A percentile compares a stretch with the other conserved stretches of the same genome.
Evolutionary conservation across 2,888 invertebrate species (phyloP).

Genomic region (Mesorhabditis sp.): DNA sequence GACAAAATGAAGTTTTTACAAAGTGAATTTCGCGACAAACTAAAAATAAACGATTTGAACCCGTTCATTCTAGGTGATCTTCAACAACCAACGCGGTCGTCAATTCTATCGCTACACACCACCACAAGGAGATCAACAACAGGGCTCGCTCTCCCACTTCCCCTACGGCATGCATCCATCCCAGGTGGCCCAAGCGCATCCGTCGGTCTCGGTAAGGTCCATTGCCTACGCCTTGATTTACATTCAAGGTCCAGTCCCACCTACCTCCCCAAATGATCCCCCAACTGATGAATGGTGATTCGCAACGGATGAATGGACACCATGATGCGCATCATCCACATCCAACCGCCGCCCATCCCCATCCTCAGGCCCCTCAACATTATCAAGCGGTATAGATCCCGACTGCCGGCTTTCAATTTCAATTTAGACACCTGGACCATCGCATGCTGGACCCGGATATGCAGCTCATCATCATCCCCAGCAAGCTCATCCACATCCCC

Average conservation of each 20-base stretch:
- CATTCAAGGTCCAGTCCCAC: neutral
- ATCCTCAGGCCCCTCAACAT: slow-evolving; percentile 17
- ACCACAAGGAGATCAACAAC: neutral
- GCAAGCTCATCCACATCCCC: slow-evolving; percentile 12
- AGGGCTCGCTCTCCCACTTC: slow-evolving; percentile 12
- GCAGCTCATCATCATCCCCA: slow-evolving; percentile 13
- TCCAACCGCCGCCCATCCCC: slow-evolving; percentile 13
- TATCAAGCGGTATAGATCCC: slow-evolving; percentile 16
- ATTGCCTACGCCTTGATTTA: neutral
- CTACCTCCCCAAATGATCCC: slow-evolving; percentile 9
- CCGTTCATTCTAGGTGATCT: neutral
- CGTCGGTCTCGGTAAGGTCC: neutral
- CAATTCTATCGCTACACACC: neutral
- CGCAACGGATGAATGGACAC: neutral
- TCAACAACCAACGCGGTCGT: neutral
- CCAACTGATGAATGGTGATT: slow-evolving; percentile 9
- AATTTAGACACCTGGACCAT: neutral
- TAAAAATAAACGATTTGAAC: no score
- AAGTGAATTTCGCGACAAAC: no score
- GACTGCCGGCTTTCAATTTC: neutral
- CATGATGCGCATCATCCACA: slow-evolving; percentile 10
- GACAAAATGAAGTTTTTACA: no score
- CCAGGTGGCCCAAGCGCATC: slow-evolving; percentile 9
- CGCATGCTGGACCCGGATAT: no score
- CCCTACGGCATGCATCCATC: slow-evolving; percentile 16